Conservation (phyloP, 2,888 invertebrate species). For the Himalopsyche japonica region DNA sequence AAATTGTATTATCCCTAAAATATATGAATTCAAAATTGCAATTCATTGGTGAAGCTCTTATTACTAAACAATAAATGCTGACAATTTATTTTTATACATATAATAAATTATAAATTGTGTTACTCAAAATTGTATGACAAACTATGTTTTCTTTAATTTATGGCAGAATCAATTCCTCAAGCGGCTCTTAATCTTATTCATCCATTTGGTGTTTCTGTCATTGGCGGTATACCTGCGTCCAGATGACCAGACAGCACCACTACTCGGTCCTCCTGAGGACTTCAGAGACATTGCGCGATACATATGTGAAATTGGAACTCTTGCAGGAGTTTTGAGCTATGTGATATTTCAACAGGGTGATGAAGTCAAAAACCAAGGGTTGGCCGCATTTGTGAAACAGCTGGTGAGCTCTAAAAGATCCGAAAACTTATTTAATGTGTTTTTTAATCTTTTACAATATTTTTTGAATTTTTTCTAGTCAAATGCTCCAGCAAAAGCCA, state of each 20-base stretch:
- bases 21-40: no score
- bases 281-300: constrained; percentile 62
- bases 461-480: constrained; percentile 63
- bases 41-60: no score
- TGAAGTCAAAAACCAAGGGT: constrained; percentile 92
- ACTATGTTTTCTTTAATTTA: background rate
- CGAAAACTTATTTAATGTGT: background rate
- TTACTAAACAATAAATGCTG: no score
- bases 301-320: constrained; percentile 82
- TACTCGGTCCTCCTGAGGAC: constrained; percentile 61
- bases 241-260: constrained; percentile 59
- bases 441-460: background rate
- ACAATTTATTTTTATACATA: no score
- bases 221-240: constrained; percentile 92
- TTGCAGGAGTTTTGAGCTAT: constrained; percentile 84
- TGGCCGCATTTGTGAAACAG: constrained; percentile 87
- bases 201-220: constrained; percentile 87
- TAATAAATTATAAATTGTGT: no score
- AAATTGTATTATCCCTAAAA: no score
- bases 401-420: constrained; percentile 63
- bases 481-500: constrained; percentile 92
- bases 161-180: constrained; percentile 88
- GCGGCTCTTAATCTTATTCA: constrained; percentile 81
- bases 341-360: constrained; percentile 90
- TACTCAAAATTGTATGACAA: no score